Percentiles rank a stretch among this genome's conserved stretches.
phyloP scores from a whole-genome alignment of 2,888 invertebrate species.

The Pecten maximus region DNA sequence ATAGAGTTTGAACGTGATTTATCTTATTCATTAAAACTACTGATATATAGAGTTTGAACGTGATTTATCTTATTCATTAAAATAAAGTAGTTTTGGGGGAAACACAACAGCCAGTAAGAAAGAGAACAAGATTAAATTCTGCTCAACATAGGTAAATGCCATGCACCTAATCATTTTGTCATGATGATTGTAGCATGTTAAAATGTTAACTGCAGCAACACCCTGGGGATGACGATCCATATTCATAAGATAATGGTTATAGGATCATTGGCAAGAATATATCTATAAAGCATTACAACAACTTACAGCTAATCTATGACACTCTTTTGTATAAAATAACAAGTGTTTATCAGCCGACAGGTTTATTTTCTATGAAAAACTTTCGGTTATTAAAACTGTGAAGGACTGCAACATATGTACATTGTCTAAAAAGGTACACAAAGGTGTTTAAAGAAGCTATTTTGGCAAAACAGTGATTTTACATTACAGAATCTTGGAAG shows the following conservation, averaged over 20 bases:
- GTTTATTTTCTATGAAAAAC: neutral
- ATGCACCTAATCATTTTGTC: no score
- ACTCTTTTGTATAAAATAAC: neutral
- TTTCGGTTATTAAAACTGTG: no score
- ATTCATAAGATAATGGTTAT: neutral
- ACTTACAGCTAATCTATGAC: neutral
- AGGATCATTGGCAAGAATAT: neutral
- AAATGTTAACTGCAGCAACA: neutral
- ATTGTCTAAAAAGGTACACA: neutral
- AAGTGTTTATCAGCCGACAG: neutral
- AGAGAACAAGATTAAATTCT: no score
- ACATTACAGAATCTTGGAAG: neutral
- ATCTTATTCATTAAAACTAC: no score
- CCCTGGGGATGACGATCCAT: neutral
- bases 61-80: no score
- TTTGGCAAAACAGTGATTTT: constrained; percentile 21
- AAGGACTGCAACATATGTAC: no score
- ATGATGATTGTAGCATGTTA: no score
- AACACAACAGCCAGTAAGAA: no score
- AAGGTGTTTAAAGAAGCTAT: neutral
- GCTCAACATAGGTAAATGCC: no score
- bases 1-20: no score
- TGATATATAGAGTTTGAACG: no score
- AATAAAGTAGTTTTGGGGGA: no score
- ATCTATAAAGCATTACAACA: neutral